phyloP scores from a whole-genome alignment of 2,797 vertebrate genomes.

The Nasua narica region DNA sequence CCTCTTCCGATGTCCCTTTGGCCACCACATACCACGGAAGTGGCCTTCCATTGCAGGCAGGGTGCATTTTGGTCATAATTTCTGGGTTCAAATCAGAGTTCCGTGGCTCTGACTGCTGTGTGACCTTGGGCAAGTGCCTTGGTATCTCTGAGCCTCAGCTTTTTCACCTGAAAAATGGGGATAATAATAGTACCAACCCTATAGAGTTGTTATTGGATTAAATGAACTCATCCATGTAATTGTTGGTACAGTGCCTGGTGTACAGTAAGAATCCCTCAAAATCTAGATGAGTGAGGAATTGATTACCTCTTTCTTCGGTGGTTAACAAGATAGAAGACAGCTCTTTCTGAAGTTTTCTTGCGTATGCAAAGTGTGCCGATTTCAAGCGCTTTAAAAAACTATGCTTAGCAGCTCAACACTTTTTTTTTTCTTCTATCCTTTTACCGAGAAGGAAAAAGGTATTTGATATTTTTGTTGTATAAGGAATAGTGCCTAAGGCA shows the following conservation, averaged over 20 bases:
- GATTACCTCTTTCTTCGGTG: neutral
- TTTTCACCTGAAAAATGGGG: neutral
- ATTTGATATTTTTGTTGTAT: conserved; percentile 74
- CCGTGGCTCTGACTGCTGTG: neutral
- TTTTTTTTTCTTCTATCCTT: conserved; percentile 55
- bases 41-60: neutral
- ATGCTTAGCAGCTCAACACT: neutral
- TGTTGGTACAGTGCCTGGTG: neutral
- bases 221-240: neutral
- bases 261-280: neutral
- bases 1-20: neutral
- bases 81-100: neutral
- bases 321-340: neutral
- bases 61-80: neutral
- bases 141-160: neutral
- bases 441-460: conserved; percentile 78
- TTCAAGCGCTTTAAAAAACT: neutral
- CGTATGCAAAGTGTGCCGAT: neutral
- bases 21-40: neutral
- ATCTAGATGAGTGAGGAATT: neutral
- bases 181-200: neutral
- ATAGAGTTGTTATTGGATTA: neutral
- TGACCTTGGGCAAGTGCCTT: neutral
- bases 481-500: conserved; percentile 70
- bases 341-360: neutral